These are phyloP conservation scores for Lagopus muta DNA, from an alignment of 2,113 vertebrate genomes.

Conservation along the genomic window DNA sequence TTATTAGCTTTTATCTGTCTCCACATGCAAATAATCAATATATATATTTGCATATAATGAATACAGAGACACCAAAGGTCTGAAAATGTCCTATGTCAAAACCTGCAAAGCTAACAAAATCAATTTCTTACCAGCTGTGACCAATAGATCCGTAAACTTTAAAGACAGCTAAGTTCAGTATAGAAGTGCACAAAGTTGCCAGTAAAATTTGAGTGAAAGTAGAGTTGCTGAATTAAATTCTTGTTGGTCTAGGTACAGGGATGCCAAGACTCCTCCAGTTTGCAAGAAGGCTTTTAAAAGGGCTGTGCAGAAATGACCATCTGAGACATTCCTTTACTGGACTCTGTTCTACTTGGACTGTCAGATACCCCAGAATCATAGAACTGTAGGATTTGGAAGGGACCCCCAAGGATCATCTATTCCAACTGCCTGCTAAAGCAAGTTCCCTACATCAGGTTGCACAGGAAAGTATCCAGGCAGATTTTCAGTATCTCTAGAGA, in stretches of 20 bases:
- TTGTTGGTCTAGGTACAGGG: neutral
- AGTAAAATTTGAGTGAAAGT: neutral
- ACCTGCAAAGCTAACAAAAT: neutral
- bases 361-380: neutral
- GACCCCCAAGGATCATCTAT: too few species aligned
- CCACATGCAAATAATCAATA: neutral
- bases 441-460: too few species aligned
- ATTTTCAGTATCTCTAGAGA: too few species aligned
- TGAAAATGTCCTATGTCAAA: neutral
- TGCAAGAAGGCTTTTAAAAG: neutral
- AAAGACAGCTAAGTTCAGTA: neutral
- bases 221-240: neutral
- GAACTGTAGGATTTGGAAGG: too few species aligned
- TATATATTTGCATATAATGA: neutral
- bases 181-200: neutral
- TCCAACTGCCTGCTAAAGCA: too few species aligned
- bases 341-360: neutral
- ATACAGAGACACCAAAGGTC: neutral
- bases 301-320: neutral
- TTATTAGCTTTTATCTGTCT: neutral
- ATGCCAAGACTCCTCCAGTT: neutral
- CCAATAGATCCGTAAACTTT: neutral
- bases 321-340: neutral
- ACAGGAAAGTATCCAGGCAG: too few species aligned
- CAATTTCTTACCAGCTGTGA: neutral